Conservation (phyloP, 2,797 vertebrate species). For the Pyrocephalus nanus region DNA sequence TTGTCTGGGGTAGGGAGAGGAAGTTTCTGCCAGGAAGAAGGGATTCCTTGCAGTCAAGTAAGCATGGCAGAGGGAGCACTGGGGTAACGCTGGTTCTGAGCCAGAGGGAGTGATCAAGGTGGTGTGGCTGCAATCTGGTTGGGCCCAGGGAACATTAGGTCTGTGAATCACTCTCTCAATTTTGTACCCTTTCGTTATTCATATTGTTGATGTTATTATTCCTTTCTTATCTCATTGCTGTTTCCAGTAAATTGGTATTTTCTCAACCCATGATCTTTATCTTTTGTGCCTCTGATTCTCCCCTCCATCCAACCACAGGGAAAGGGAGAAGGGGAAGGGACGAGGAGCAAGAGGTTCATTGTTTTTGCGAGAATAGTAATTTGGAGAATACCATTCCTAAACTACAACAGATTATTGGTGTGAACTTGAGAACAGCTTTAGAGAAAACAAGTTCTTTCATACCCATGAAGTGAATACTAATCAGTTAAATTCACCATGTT, state of each 20-base stretch:
- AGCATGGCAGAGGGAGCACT: neutral
- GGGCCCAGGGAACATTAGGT: neutral
- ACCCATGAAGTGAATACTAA: neutral
- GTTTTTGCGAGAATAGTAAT: neutral
- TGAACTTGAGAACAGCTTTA: constrained; percentile 1
- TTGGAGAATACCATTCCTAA: neutral
- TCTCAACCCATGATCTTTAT: neutral
- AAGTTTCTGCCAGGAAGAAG: neutral
- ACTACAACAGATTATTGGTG: neutral
- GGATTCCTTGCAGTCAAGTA: neutral
- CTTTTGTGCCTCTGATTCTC: neutral
- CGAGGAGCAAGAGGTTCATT: neutral
- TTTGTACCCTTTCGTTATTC: neutral
- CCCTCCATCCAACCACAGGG: neutral
- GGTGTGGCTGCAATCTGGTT: neutral
- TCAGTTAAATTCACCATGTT: neutral
- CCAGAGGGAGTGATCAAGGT: neutral
- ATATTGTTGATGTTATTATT: neutral
- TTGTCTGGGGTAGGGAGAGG: fast-evolving
- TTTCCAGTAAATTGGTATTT: neutral
- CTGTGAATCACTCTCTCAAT: neutral
- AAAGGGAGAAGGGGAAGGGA: neutral
- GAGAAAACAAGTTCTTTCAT: neutral
- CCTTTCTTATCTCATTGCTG: neutral
- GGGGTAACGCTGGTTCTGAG: neutral